Evolutionary conservation across 2,888 invertebrate genomes (phyloP), one percentile per base, ranked within the genome.

Genomic region (Drepana falcataria): DNA sequence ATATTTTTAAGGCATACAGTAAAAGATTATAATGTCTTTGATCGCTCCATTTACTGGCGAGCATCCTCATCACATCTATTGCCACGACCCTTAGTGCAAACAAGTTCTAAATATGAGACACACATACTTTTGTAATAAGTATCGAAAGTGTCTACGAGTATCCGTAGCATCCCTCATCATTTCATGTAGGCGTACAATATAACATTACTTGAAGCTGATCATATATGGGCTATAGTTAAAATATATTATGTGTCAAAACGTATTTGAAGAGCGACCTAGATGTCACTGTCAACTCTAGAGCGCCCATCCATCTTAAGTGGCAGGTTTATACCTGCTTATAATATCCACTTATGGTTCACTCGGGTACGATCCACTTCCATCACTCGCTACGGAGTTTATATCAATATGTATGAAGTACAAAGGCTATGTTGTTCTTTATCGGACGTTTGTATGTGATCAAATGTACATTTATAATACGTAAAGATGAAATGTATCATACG

Each of bases 241-340:
- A 35, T 67, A 73, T 68, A 58, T 56, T 58, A 59, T 65, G 65
- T 60, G 63, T 70, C 75, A 67, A 68, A 74, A 71, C 64, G 65
- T 61, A 66, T 67, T 65, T 61, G 57, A 59, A 57, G 52, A 44
- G 55, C 61, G 59, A 64, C 59, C 64, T 60, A 57, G 62, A 66
- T 70, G 71, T 72, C 69, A 64, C 67, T 70, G 79, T 77, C 80
- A 73, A 71, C 68, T 71, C 62, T 63, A 61, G 63, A 75, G 67
- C 63, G 71, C 64, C 70, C 69, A 81, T 85, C 76, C 68, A 70
- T 83, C 83, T 81, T 78, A 60, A 55, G 53, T 56, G 59, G 53
- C 52, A 53, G 56, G 48, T 51, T 59, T 66, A 58, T 70, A 69
- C 66, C 68, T 69, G 72, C 66, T 72, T 70, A 72, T 70, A 70